Evolutionary conservation across 2,888 invertebrate species (phyloP).

Genomic region (Drosophila monieri): DNA sequence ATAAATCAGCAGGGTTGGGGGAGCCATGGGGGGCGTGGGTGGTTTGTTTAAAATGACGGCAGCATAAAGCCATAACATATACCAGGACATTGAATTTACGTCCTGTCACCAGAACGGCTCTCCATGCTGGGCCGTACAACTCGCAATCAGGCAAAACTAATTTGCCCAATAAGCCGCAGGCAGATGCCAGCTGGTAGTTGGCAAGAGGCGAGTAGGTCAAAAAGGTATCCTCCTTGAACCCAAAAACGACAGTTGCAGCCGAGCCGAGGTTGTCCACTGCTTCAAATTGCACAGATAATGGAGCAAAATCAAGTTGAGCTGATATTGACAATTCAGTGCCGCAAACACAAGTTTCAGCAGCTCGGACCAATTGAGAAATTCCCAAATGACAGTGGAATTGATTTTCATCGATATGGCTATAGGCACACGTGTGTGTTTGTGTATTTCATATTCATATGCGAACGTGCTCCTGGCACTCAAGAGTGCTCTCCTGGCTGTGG

Average conservation of each 20-base stretch:
- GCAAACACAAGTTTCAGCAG: conserved; percentile 42
- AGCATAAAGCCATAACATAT: conserved; percentile 37
- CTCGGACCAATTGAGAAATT: conserved; percentile 48
- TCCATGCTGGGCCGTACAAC: conserved; percentile 23
- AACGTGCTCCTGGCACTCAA: conserved; percentile 52
- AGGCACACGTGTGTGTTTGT: conserved; percentile 9
- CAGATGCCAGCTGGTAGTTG: neutral
- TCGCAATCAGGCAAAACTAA: conserved; percentile 57
- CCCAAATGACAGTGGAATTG: conserved; percentile 50
- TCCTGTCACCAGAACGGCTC: conserved; percentile 11
- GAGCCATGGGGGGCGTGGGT: neutral
- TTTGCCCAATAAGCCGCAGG: conserved; percentile 52
- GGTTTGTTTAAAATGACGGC: conserved; percentile 38
- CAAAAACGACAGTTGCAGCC: conserved; percentile 16
- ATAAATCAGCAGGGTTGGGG: conserved; percentile 59
- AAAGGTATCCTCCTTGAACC: conserved; percentile 10
- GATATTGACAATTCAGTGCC: conserved; percentile 21
- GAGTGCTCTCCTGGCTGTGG: conserved; percentile 37
- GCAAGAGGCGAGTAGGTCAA: conserved; percentile 25
- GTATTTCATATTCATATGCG: conserved; percentile 66
- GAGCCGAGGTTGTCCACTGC: neutral
- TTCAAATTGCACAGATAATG: conserved; percentile 42
- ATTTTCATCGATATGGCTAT: conserved; percentile 54
- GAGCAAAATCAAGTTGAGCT: conserved; percentile 37
- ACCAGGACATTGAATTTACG: conserved; percentile 42